phyloP scores from a whole-genome alignment of 2,797 vertebrate genomes.

The Pelobates cultripes region DNA sequence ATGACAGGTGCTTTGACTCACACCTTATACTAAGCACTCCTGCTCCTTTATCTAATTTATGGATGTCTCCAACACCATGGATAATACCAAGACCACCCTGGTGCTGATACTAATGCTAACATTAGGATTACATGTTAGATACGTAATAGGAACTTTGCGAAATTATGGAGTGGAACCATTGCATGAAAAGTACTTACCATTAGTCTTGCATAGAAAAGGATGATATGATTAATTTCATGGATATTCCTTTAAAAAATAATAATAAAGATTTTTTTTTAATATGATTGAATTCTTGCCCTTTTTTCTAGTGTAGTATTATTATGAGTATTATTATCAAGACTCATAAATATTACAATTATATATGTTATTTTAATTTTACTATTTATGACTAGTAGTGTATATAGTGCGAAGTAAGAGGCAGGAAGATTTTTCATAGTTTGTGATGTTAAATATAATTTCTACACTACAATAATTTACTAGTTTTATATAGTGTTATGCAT shows the following conservation, averaged over 20 bases:
- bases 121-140: constrained; percentile 21
- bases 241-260: background rate
- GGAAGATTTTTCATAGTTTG: too few species aligned
- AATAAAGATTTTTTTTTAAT: too few species aligned
- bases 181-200: background rate
- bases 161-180: constrained; percentile 9
- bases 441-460: too few species aligned
- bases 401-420: too few species aligned
- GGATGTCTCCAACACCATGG: constrained; percentile 38
- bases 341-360: too few species aligned
- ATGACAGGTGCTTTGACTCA: constrained; percentile 47
- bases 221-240: constrained; percentile 10
- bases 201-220: background rate
- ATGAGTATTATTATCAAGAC: too few species aligned
- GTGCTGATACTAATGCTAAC: constrained; percentile 28
- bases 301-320: too few species aligned
- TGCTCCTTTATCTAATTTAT: constrained; percentile 29
- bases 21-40: constrained; percentile 38
- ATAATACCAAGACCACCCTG: constrained; percentile 45
- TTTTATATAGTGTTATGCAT: too few species aligned
- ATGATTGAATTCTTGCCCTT: too few species aligned
- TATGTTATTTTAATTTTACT: too few species aligned
- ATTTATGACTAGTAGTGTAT: too few species aligned
- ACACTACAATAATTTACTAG: too few species aligned
- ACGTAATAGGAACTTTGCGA: constrained; percentile 3